Evolutionary conservation across 2,888 invertebrate species (phyloP).

Genomic region (Drosophila anceps): DNA sequence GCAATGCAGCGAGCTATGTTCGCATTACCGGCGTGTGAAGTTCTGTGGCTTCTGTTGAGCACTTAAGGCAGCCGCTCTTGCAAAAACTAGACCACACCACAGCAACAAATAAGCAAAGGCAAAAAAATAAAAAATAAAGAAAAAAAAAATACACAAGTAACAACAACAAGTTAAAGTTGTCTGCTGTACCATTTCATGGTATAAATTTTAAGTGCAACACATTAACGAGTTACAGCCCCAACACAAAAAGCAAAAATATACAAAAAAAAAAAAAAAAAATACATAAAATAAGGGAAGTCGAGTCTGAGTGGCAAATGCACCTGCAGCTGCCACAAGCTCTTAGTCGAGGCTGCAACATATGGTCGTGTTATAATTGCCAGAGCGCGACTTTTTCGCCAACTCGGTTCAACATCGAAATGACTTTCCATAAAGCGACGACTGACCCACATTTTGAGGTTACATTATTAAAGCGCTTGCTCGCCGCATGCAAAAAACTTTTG

Average conservation of each 20-base stretch:
- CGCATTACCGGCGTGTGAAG: constrained; percentile 57
- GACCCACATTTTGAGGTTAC: constrained; percentile 67
- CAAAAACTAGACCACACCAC: constrained; percentile 28
- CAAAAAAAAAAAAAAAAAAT: not conserved
- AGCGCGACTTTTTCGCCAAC: constrained; percentile 50
- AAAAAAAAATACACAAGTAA: constrained; percentile 20
- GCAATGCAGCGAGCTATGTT: constrained; percentile 45
- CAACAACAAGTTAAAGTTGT: constrained; percentile 67
- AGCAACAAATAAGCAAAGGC: constrained; percentile 24
- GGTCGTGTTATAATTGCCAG: constrained; percentile 74
- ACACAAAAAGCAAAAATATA: constrained; percentile 22
- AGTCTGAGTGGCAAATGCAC: constrained; percentile 48
- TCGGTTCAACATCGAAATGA: constrained; percentile 61
- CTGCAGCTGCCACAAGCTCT: constrained; percentile 71
- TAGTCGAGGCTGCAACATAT: constrained; percentile 69
- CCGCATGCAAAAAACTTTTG: constrained; percentile 54
- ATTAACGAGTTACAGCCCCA: constrained; percentile 68
- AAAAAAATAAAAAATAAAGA: constrained; percentile 24
- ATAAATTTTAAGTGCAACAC: constrained; percentile 78
- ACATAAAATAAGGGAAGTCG: constrained; percentile 6
- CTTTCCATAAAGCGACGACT: constrained; percentile 69
- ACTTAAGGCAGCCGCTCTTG: constrained; percentile 56
- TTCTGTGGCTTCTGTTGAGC: constrained; percentile 62
- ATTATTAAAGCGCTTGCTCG: constrained; percentile 59
- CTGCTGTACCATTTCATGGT: constrained; percentile 62